These are phyloP conservation scores for Hermaeophaga mercurialis DNA, from an alignment of 2,888 invertebrate genomes.

Conservation along the genomic window DNA sequence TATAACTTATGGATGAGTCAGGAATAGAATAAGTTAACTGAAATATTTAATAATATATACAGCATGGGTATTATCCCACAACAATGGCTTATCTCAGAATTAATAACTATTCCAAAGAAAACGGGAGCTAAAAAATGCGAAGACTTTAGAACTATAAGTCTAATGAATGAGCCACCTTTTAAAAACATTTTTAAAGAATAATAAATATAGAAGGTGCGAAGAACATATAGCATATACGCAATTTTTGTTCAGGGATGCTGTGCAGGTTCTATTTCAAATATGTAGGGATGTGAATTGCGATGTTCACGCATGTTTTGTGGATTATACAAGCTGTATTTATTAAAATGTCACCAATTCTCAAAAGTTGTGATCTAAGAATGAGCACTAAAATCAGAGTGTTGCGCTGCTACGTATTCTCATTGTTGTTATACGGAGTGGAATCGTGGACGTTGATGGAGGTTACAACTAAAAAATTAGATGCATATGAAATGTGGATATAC, in stretches of 20 bases:
- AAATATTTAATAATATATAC: neutral
- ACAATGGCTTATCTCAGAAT: conserved; percentile 28
- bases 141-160: conserved; percentile 24
- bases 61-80: conserved; percentile 7
- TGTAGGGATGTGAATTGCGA: neutral
- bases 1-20: neutral
- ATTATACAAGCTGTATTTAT: too few relatives aligned
- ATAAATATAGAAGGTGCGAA: neutral
- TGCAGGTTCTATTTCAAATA: neutral
- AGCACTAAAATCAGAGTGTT: too few relatives aligned
- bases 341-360: too few relatives aligned
- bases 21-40: neutral
- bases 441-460: too few relatives aligned
- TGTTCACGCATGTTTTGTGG: neutral
- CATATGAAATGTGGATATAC: too few relatives aligned
- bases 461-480: too few relatives aligned
- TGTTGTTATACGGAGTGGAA: too few relatives aligned
- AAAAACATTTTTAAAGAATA: conserved; percentile 20
- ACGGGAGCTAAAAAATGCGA: conserved; percentile 25
- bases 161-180: conserved; percentile 29
- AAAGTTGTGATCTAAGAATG: too few relatives aligned
- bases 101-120: conserved; percentile 27
- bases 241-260: neutral
- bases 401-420: too few relatives aligned
- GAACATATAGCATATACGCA: neutral